phyloP scores from a whole-genome alignment of 1,140 invertebrate genomes.

The Megalopta genalis region DNA sequence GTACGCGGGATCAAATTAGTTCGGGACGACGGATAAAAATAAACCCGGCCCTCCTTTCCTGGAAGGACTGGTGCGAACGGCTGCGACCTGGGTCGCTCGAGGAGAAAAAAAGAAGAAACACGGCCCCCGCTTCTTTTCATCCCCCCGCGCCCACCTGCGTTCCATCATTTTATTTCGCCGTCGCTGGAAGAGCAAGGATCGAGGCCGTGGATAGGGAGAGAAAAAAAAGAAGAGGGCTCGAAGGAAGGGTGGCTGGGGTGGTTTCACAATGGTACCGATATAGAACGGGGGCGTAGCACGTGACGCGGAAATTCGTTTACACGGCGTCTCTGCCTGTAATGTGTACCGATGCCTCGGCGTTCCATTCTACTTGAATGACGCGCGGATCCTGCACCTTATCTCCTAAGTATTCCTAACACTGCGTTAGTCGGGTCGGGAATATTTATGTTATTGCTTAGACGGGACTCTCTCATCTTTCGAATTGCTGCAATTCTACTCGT shows the following conservation, averaged over 20 bases:
- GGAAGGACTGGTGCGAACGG: neutral
- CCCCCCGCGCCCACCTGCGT: neutral
- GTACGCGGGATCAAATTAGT: constrained; percentile 66
- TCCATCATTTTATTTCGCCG: constrained; percentile 35
- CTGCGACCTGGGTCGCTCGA: no score
- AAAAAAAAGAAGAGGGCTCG: neutral
- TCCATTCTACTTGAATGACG: constrained; percentile 50
- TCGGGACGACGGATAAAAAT: constrained; percentile 59
- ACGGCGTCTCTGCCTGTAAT: constrained; percentile 49
- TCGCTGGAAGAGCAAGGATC: constrained; percentile 26
- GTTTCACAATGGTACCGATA: constrained; percentile 42
- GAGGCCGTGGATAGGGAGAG: neutral
- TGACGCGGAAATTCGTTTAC: constrained; percentile 64
- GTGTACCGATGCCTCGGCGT: constrained; percentile 46
- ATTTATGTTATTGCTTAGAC: no score
- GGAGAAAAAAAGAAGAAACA: neutral
- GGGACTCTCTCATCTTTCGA: no score
- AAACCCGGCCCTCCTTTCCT: constrained; percentile 27
- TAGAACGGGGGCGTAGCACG: constrained; percentile 52
- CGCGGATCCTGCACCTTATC: constrained; percentile 25
- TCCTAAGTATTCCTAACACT: constrained; percentile 2
- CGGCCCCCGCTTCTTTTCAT: constrained; percentile 14
- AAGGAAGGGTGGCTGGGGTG: neutral
- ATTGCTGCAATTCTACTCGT: no score
- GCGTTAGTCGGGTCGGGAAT: neutral